These are phyloP conservation scores for Percopsis transmontana DNA, from an alignment of 2,113 vertebrate genomes.

Conservation along the genomic window DNA sequence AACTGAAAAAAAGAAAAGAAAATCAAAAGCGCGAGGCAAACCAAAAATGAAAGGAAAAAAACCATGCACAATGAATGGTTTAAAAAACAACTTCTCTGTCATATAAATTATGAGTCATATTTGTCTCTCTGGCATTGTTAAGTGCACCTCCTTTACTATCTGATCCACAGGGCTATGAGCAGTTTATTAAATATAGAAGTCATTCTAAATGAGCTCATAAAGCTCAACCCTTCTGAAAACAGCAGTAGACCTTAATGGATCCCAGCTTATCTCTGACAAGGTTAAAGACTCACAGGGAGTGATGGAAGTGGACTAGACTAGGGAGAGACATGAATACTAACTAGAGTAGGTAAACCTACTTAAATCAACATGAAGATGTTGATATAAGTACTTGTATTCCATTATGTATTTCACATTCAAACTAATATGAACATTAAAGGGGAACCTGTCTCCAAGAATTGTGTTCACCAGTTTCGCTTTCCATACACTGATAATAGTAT, in stretches of 20 bases:
- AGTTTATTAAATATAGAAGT: slow-evolving; percentile 82
- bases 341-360: slow-evolving; percentile 25
- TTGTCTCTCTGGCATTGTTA: slow-evolving; percentile 65
- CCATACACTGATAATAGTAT: too few relatives aligned
- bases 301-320: slow-evolving; percentile 60
- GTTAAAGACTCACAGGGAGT: slow-evolving; percentile 69
- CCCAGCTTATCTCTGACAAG: slow-evolving; percentile 74
- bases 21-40: slow-evolving; percentile 30
- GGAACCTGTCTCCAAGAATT: not conserved
- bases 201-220: slow-evolving; percentile 75
- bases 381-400: not conserved
- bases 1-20: slow-evolving; percentile 39
- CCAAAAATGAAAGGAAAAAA: not conserved
- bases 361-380: slow-evolving; percentile 14
- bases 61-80: slow-evolving; percentile 20
- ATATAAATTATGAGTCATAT: slow-evolving; percentile 72
- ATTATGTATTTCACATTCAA: slow-evolving; percentile 2
- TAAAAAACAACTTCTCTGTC: slow-evolving; percentile 53
- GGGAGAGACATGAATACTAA: slow-evolving; percentile 57
- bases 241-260: slow-evolving; percentile 65
- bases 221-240: slow-evolving; percentile 67
- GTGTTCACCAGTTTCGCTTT: too few relatives aligned
- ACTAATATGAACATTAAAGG: not conserved
- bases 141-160: slow-evolving; percentile 62
- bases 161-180: slow-evolving; percentile 68